Evolutionary conservation across 2,888 invertebrate genomes (phyloP), one percentile per base, ranked within the genome.

Genomic region (Liopterus haemorrhoidalis): DNA sequence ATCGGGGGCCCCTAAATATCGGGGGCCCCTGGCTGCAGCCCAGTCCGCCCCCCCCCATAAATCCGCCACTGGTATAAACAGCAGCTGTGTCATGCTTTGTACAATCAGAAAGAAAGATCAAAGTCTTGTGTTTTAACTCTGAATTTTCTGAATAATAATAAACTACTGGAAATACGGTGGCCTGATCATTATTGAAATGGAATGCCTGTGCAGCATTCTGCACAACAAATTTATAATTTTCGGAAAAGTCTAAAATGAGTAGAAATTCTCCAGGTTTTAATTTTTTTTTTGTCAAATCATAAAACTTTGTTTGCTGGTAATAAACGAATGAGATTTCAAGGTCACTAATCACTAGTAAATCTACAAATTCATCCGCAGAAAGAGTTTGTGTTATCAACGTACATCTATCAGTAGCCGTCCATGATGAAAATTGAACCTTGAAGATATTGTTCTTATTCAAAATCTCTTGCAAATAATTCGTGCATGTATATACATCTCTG

Each of bases 141-240:
- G 33, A 12, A 39, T 49, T 18, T 21, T 28, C 16, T 31, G 46
- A 48, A 38, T 47, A 54, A 44, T 57, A 54, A 18, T 49, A 32
- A 5, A 52, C 53, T 3, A 50, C 42, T 15, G 55, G 38, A 30
- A 41, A 50, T 15, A 57, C n/a, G 2, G 53, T 57, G 1, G 50
- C 53, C 25, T 51, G 50, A 2, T 41, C 30, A 28, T 54, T 57
- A 30, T 54, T 52, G 46, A 49, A 55, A 21, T 55, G 49, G 20
- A 50, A 49, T 6, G 43, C 43, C 15, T 47, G 41, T 14, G 41
- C 50, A 9, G 51, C 52, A 37, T 57, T 33, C 42, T 53, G 53
- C 2, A 54, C 24, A n/a, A 55, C 50, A 33, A 54, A 56, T 1
- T 30, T 38, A 41, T 55, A 57, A 44, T 57, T 57, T 46, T 55